These are phyloP conservation scores for Pardalotus punctatus DNA, from an alignment of 2,113 vertebrate species.

Conservation along the genomic window DNA sequence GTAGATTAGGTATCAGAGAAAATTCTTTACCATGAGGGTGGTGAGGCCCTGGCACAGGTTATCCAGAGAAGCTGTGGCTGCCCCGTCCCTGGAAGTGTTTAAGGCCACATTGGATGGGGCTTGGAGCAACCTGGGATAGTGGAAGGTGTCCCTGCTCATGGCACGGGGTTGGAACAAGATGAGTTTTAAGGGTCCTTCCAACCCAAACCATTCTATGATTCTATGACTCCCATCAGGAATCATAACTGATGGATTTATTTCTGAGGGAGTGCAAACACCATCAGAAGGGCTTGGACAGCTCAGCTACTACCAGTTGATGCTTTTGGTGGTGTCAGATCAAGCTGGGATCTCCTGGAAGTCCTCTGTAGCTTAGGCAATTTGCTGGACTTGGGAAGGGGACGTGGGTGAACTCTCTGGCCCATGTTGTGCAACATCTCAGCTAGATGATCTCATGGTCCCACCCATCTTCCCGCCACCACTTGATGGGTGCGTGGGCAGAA, in stretches of 20 bases:
- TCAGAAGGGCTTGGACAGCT: neutral
- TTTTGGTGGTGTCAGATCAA: neutral
- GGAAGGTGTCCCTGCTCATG: neutral
- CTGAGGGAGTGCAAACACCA: neutral
- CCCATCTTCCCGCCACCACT: neutral
- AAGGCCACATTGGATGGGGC: neutral
- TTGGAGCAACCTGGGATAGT: neutral
- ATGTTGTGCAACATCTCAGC: neutral
- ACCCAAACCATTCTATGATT: neutral
- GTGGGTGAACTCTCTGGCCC: neutral
- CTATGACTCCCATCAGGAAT: neutral
- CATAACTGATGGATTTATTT: neutral
- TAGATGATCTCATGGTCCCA: neutral
- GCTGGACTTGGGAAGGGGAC: neutral
- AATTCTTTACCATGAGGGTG: neutral
- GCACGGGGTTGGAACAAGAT: neutral
- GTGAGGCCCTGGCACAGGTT: neutral
- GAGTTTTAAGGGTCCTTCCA: neutral
- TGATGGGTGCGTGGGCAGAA: neutral
- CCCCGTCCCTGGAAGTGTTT: neutral
- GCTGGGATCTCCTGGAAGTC: neutral
- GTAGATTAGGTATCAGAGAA: neutral
- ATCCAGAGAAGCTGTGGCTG: neutral
- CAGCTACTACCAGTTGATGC: neutral
- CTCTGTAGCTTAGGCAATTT: neutral